Percentiles rank a stretch among this genome's conserved stretches.
Evolutionary conservation across 2,888 invertebrate genomes (phyloP).

Genomic region (Teinopalpus imperialis): DNA sequence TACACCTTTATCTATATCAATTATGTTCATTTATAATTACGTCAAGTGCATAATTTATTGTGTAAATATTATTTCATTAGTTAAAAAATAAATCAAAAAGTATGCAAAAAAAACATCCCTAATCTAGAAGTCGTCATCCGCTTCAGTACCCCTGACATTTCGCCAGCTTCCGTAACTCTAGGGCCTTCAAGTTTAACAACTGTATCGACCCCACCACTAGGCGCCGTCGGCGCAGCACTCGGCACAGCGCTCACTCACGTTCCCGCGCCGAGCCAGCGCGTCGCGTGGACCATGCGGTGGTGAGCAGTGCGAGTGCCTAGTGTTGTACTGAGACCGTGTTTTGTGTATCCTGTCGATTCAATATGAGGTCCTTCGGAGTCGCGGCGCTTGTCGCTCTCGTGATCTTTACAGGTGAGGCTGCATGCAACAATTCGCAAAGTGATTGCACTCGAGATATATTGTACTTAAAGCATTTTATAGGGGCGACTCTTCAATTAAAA

Average conservation of each 20-base stretch:
- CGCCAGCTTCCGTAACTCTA: constrained; percentile 54
- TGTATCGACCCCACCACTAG: constrained; percentile 53
- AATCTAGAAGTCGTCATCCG: constrained; percentile 38
- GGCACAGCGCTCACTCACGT: constrained; percentile 42
- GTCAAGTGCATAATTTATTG: too few relatives aligned
- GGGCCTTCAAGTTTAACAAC: constrained; percentile 33
- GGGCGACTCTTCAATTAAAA: too few relatives aligned
- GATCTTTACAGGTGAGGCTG: constrained; percentile 66
- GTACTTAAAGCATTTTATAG: too few relatives aligned
- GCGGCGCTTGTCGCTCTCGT: constrained; percentile 57
- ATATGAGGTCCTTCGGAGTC: constrained; percentile 66
- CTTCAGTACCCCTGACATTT: constrained; percentile 71
- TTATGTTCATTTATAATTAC: too few relatives aligned
- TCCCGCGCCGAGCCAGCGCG: constrained; percentile 75
- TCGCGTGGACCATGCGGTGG: constrained; percentile 66
- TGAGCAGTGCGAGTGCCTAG: constrained; percentile 66
- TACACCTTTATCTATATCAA: too few relatives aligned
- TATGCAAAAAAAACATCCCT: constrained; percentile 4
- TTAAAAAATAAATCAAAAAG: too few relatives aligned
- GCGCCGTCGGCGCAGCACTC: constrained; percentile 34
- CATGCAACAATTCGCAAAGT: not conserved
- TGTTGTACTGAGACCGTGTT: constrained; percentile 45
- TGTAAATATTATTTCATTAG: too few relatives aligned
- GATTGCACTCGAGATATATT: not conserved
- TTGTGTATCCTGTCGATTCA: constrained; percentile 41